Conservation (phyloP, 2,888 invertebrate species). For the Cremastinae sp. region DNA sequence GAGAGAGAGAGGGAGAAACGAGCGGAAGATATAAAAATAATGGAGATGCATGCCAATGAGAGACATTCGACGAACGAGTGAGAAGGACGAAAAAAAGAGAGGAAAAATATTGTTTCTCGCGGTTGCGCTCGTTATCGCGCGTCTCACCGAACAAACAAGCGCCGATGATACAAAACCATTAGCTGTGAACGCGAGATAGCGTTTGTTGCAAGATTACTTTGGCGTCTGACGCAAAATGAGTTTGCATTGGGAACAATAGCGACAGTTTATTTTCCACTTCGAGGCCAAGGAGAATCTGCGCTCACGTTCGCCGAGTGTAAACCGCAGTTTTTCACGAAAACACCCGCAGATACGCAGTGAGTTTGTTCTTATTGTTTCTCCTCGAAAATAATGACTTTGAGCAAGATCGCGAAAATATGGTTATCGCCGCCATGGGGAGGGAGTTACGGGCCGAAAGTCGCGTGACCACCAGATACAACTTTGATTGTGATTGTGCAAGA, state of each 20-base stretch:
- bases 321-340: no score
- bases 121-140: constrained; percentile 51
- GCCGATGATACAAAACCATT: constrained; percentile 54
- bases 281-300: constrained; percentile 30
- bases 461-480: no score
- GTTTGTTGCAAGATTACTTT: constrained; percentile 45
- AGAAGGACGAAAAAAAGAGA: constrained; percentile 9
- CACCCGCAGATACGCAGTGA: no score
- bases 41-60: not conserved
- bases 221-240: constrained; percentile 48
- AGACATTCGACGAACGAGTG: not conserved
- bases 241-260: constrained; percentile 38
- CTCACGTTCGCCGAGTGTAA: constrained; percentile 10
- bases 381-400: no score
- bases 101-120: constrained; percentile 5
- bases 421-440: no score
- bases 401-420: not conserved
- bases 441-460: no score
- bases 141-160: constrained; percentile 44
- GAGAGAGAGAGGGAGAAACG: not conserved
- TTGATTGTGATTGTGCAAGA: no score
- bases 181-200: constrained; percentile 52
- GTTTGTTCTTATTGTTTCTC: no score
- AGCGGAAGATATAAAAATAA: not conserved
- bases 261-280: constrained; percentile 24